Evolutionary conservation across 2,888 invertebrate genomes (phyloP).

Genomic region (Mythimna loreyi): DNA sequence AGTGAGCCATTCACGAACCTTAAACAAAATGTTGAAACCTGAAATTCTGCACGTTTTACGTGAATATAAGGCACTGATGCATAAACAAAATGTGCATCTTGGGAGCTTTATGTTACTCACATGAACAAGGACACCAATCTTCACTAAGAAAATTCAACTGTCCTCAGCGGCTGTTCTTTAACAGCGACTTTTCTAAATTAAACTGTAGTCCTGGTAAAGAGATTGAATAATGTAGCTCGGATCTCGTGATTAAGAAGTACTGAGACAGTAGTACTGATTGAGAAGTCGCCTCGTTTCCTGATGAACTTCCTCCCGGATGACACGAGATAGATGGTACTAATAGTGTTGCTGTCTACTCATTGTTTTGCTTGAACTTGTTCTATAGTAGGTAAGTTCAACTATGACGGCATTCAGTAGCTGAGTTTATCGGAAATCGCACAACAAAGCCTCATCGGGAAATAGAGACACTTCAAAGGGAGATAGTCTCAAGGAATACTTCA

Average conservation of each 20-base stretch:
- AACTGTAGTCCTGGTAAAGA: conserved; percentile 4
- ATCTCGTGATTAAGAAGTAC: neutral
- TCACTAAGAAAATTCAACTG: conserved; percentile 47
- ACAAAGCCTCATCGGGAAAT: neutral
- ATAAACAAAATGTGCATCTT: conserved; percentile 53
- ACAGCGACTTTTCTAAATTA: conserved; percentile 12
- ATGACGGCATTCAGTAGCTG: neutral
- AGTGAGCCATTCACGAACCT: conserved; percentile 21
- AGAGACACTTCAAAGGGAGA: neutral
- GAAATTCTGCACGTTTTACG: conserved; percentile 39
- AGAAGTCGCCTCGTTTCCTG: conserved; percentile 5
- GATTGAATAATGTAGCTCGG: conserved; percentile 2
- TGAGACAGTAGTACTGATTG: conserved; percentile 11
- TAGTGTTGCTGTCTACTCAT: neutral
- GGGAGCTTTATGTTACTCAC: conserved; percentile 45
- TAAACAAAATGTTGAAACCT: conserved; percentile 35
- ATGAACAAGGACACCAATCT: conserved; percentile 40
- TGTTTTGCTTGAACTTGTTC: neutral
- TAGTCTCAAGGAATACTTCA: neutral
- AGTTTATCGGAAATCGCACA: neutral
- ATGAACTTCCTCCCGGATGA: neutral
- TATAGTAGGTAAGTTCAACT: neutral
- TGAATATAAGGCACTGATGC: conserved; percentile 47
- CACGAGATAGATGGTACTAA: neutral
- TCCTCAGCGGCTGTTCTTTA: conserved; percentile 19